phyloP scores from a whole-genome alignment of 2,113 vertebrate genomes.

The Camelus dromedarius region DNA sequence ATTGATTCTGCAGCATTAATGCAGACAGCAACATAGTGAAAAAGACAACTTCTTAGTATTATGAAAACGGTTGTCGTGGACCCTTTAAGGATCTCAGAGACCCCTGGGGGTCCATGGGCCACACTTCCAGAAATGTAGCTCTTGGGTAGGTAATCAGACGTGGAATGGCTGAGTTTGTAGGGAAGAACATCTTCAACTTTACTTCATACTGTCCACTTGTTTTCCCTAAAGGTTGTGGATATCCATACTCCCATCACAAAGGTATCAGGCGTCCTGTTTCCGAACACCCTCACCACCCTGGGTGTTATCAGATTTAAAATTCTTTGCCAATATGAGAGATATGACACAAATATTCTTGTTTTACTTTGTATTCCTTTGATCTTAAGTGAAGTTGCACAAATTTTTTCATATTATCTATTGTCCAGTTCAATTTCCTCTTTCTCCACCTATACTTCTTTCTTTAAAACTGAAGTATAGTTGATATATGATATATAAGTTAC shows the following conservation, averaged over 20 bases:
- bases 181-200: neutral
- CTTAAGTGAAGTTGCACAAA: neutral
- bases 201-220: neutral
- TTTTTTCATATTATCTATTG: neutral
- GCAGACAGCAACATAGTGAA: neutral
- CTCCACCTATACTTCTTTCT: neutral
- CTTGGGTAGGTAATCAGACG: neutral
- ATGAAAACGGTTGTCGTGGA: neutral
- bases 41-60: neutral
- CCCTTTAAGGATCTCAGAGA: neutral
- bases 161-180: neutral
- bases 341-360: slow-evolving; percentile 2
- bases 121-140: neutral
- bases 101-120: neutral
- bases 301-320: neutral
- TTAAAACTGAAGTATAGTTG: too few relatives aligned
- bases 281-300: neutral
- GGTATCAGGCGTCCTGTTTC: neutral
- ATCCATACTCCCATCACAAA: neutral
- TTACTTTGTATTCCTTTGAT: neutral
- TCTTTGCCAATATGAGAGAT: neutral
- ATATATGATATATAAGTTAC: too few relatives aligned
- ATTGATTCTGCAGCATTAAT: neutral
- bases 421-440: neutral
- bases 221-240: neutral